Evolutionary conservation across 2,113 vertebrate species (phyloP).

Genomic region (Genyomyrus donnyi): DNA sequence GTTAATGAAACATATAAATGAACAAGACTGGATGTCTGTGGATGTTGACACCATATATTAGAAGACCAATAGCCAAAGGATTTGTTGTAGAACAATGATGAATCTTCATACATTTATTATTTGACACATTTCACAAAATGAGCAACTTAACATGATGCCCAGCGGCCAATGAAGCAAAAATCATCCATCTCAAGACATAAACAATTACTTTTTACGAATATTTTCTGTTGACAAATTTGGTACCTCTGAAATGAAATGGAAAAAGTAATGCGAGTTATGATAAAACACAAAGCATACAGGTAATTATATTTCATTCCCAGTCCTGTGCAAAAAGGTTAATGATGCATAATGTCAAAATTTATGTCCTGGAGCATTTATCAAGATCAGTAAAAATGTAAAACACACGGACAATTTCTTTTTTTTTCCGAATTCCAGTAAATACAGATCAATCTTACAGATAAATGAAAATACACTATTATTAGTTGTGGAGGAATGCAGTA

Average conservation of each 20-base stretch:
- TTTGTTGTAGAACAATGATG: constrained; percentile 15
- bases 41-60: neutral
- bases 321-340: constrained; percentile 37
- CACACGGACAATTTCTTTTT: neutral
- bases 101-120: constrained; percentile 11
- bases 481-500: neutral
- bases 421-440: constrained; percentile 9
- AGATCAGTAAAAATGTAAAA: constrained; percentile 36
- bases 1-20: neutral
- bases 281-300: neutral
- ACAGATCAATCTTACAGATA: constrained; percentile 36
- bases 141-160: constrained; percentile 24
- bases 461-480: constrained; percentile 14
- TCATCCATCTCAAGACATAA: neutral
- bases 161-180: neutral
- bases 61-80: neutral
- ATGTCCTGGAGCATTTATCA: constrained; percentile 38
- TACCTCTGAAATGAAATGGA: constrained; percentile 10
- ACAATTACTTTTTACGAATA: constrained; percentile 6
- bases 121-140: constrained; percentile 12
- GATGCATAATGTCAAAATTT: constrained; percentile 42
- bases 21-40: neutral
- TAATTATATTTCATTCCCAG: neutral
- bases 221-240: constrained; percentile 23
- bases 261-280: neutral